Percentiles rank a stretch among this genome's conserved stretches.
Evolutionary conservation across 1,140 invertebrate species (phyloP).

Genomic region (Philopotamus ludificatus): DNA sequence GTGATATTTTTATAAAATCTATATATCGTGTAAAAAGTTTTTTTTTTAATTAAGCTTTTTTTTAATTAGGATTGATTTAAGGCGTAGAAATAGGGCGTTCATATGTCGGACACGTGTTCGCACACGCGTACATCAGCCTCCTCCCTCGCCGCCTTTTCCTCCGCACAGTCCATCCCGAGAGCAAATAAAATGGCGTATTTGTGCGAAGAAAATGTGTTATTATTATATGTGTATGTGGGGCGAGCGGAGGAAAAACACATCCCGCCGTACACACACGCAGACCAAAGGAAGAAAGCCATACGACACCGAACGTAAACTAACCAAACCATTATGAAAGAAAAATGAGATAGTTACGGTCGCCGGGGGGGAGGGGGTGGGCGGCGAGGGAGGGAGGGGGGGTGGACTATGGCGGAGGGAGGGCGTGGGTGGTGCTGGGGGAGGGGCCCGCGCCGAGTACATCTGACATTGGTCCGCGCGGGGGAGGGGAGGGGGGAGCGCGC

Average conservation of each 20-base stretch:
- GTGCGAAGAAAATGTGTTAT: background rate
- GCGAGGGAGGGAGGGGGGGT: background rate
- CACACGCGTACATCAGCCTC: no score
- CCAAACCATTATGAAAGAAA: conserved; percentile 41
- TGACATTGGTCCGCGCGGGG: background rate
- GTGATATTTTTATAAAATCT: no score
- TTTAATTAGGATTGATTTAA: no score
- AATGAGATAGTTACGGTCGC: conserved; percentile 38
- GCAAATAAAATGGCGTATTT: conserved; percentile 10
- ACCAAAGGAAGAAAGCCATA: conserved; percentile 36
- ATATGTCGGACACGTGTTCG: no score
- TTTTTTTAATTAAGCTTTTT: no score
- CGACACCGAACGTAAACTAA: conserved; percentile 41
- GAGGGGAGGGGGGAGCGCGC: background rate
- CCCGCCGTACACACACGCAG: conserved; percentile 12
- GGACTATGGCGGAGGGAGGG: conserved; percentile 5
- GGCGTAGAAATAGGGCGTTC: no score
- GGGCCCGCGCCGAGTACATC: background rate
- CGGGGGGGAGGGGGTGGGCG: conserved; percentile 3
- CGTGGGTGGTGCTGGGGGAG: background rate
- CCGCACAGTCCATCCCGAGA: background rate
- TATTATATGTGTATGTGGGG: conserved; percentile 1
- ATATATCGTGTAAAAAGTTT: no score
- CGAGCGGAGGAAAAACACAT: conserved; percentile 33
- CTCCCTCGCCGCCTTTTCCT: no score